Evolutionary conservation across 2,113 vertebrate species (phyloP).

Genomic region (Verasper variegatus): DNA sequence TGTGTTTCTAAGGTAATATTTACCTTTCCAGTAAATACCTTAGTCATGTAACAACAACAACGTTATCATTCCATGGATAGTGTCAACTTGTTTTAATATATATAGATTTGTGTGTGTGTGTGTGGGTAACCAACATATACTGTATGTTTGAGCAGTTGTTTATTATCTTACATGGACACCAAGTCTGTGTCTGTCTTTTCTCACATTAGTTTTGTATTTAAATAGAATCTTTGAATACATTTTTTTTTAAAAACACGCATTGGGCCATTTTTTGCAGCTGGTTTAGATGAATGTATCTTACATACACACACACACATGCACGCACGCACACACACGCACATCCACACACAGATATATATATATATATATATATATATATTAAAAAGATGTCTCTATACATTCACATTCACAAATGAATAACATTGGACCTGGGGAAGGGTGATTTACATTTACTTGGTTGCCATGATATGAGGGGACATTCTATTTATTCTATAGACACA

Average conservation of each 20-base stretch:
- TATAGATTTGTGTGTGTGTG: neutral
- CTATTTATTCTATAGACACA: too few species aligned
- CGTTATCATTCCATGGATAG: conserved; percentile 3
- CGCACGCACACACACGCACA: neutral
- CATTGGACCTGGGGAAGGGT: too few species aligned
- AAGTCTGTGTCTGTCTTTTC: conserved; percentile 19
- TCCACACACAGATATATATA: too few species aligned
- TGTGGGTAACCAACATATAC: neutral
- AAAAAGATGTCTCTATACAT: too few species aligned
- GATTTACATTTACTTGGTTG: too few species aligned
- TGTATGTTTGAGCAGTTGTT: conserved; percentile 22
- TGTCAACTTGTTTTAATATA: neutral
- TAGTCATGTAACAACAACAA: conserved; percentile 20
- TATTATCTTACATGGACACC: conserved; percentile 19
- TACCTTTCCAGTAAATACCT: conserved; percentile 27
- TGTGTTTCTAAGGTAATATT: conserved; percentile 51
- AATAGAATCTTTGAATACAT: conserved; percentile 59
- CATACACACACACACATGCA: neutral
- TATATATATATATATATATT: too few species aligned
- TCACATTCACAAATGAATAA: neutral
- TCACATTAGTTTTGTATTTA: conserved; percentile 58
- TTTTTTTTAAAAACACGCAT: neutral
- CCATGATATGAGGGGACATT: too few species aligned
- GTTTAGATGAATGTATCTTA: neutral
- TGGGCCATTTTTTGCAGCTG: neutral